phyloP scores from a whole-genome alignment of 2,113 vertebrate genomes.

The Melanotaenia duboulayi region DNA sequence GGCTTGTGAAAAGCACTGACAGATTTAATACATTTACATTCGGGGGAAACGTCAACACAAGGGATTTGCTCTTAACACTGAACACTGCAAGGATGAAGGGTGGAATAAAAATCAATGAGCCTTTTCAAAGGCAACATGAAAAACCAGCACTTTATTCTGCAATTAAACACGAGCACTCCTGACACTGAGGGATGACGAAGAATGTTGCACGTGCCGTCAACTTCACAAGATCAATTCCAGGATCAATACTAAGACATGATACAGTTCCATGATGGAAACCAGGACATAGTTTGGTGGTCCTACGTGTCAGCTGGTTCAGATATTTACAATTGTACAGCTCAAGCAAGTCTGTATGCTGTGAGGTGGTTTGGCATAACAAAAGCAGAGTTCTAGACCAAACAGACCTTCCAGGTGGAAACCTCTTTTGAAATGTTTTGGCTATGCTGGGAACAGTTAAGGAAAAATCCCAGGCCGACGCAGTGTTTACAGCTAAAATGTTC shows the following conservation, averaged over 20 bases:
- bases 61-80: slow-evolving; percentile 72
- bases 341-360: slow-evolving; percentile 29
- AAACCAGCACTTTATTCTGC: slow-evolving; percentile 69
- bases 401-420: slow-evolving; percentile 42
- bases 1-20: slow-evolving; percentile 65
- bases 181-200: slow-evolving; percentile 67
- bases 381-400: slow-evolving; percentile 43
- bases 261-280: slow-evolving; percentile 72
- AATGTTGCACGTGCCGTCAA: slow-evolving; percentile 71
- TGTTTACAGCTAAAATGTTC: no score
- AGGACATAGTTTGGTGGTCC: slow-evolving; percentile 30
- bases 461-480: no score
- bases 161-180: slow-evolving; percentile 76
- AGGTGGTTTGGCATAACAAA: slow-evolving; percentile 29
- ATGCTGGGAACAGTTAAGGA: not conserved
- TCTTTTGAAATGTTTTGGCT: slow-evolving; percentile 42
- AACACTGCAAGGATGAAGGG: slow-evolving; percentile 72
- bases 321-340: slow-evolving; percentile 60
- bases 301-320: slow-evolving; percentile 56
- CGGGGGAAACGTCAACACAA: slow-evolving; percentile 60
- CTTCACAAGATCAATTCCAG: slow-evolving; percentile 72
- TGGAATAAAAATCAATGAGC: slow-evolving; percentile 79
- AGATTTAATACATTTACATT: slow-evolving; percentile 72
- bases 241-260: slow-evolving; percentile 74
- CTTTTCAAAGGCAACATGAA: slow-evolving; percentile 80